Evolutionary conservation across 2,888 invertebrate species (phyloP).

Genomic region (Scelioninae gen. 1): DNA sequence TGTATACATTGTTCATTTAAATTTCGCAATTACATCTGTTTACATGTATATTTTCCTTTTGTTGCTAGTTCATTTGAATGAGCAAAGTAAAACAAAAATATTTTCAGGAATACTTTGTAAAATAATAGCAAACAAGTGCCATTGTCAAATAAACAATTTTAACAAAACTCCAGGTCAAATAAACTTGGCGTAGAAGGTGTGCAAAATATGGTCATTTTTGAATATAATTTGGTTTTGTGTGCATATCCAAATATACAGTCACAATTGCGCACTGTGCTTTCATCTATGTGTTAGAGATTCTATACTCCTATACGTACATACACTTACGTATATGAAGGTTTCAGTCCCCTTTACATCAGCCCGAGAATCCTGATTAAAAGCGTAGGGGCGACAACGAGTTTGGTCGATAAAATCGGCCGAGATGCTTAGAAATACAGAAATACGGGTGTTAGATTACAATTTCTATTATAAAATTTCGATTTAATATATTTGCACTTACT

Average conservation of each 20-base stretch:
- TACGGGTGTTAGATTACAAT: slow-evolving; percentile 42
- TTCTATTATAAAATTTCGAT: slow-evolving; percentile 38
- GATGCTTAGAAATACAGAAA: slow-evolving; percentile 69
- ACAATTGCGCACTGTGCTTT: slow-evolving; percentile 28
- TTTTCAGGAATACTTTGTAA: too few species aligned
- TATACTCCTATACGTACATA: slow-evolving; percentile 33
- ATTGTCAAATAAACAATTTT: too few species aligned
- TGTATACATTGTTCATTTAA: too few species aligned
- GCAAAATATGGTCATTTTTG: slow-evolving; percentile 23
- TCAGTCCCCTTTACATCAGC: slow-evolving; percentile 69
- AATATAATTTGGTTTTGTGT: slow-evolving; percentile 54
- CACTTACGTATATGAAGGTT: slow-evolving; percentile 54
- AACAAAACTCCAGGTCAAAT: background rate
- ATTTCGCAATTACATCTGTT: too few species aligned
- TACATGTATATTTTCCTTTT: too few species aligned
- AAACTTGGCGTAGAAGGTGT: background rate
- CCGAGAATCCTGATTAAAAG: slow-evolving; percentile 71
- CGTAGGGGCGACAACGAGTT: slow-evolving; percentile 72
- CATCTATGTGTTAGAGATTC: slow-evolving; percentile 21
- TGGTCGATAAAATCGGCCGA: slow-evolving; percentile 70
- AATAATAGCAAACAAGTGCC: too few species aligned
- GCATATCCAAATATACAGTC: slow-evolving; percentile 36
- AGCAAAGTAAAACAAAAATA: too few species aligned
- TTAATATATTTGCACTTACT: too few species aligned
- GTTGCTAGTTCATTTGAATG: too few species aligned